Evolutionary conservation across 2,113 vertebrate species (phyloP), one percentile per base, ranked within the genome.

Genomic region (Campylomormyrus tamandua): DNA sequence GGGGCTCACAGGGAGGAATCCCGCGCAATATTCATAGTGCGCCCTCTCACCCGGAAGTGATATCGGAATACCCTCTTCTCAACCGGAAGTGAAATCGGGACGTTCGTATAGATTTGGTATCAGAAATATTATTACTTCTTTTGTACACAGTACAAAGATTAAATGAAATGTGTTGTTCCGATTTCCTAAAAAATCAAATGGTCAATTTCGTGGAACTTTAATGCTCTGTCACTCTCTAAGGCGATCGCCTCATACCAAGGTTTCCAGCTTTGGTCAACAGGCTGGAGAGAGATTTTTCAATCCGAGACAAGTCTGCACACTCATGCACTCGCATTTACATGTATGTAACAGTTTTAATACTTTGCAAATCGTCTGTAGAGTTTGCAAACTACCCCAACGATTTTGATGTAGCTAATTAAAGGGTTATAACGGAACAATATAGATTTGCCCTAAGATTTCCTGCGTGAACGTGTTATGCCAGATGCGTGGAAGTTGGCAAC

Each of bases 21-120:
- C 62, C 62, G 62, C 62, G 3, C 62, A 70, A 90, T 89, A 56
- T 90, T 92, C 87, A 24, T 86, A 89, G 0, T 1, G 1, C 2
- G 50, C 3, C 15, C 87, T 88, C 11, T 27, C 15, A 88, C 87
- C 87, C 56, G 87, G 87, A 88, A 66, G 17, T 42, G 50, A 62
- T 87, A 80, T 35, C 13, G 17, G 74, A 39, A 24, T 17, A 2
- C 19, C 35, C 2, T 83, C 5, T n/a, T 35, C 27, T 52, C 8
- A 87, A 0, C 27, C 49, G 85, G 85, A 87, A 53, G 2, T 35
- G n/a, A 53, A 35, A 27, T 0, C 0, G 62, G 3, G 19, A 27
- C 2, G n/a, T 11, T 66, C 8, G 6, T 24, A 24, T 62, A 31
- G 10, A 4, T 70, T 31, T 13, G 62, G 11, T 70, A 31, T 70